Evolutionary conservation across 2,888 invertebrate species (phyloP).

Genomic region (Cheilosia variabilis): DNA sequence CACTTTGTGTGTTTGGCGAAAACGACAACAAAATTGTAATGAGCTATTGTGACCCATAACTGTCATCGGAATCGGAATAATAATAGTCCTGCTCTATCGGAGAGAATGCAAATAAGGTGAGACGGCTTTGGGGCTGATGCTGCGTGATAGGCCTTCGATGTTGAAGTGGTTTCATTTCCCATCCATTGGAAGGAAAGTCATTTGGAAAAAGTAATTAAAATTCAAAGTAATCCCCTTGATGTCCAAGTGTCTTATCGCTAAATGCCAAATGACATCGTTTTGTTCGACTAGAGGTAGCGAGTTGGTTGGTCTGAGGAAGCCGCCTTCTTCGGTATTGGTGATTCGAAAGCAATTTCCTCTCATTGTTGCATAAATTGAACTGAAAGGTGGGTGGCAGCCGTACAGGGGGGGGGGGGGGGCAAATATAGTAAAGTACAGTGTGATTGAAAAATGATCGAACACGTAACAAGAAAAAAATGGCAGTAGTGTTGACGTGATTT

Average conservation of each 20-base stretch:
- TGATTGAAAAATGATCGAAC: not conserved
- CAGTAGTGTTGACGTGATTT: no score
- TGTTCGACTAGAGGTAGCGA: slow-evolving; percentile 13
- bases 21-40: not conserved
- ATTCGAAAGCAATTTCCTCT: slow-evolving; percentile 60
- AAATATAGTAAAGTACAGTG: not conserved
- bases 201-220: slow-evolving; percentile 60
- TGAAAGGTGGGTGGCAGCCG: not conserved
- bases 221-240: slow-evolving; percentile 36
- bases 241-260: slow-evolving; percentile 34
- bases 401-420: not conserved
- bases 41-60: not conserved
- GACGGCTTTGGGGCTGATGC: not conserved
- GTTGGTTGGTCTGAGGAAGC: slow-evolving; percentile 24
- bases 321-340: slow-evolving; percentile 35
- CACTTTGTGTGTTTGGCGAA: not conserved
- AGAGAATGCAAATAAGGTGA: slow-evolving; percentile 13
- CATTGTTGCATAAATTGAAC: slow-evolving; percentile 33
- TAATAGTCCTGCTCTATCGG: not conserved
- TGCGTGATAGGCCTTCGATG: slow-evolving; percentile 20
- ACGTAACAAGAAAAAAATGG: no score
- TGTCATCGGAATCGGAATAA: not conserved
- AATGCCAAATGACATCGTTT: slow-evolving; percentile 51
- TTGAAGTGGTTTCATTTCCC: slow-evolving; percentile 35
- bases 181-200: slow-evolving; percentile 20